These are phyloP conservation scores for Achroia grisella DNA, from an alignment of 1,140 invertebrate genomes.

Conservation along the genomic window DNA sequence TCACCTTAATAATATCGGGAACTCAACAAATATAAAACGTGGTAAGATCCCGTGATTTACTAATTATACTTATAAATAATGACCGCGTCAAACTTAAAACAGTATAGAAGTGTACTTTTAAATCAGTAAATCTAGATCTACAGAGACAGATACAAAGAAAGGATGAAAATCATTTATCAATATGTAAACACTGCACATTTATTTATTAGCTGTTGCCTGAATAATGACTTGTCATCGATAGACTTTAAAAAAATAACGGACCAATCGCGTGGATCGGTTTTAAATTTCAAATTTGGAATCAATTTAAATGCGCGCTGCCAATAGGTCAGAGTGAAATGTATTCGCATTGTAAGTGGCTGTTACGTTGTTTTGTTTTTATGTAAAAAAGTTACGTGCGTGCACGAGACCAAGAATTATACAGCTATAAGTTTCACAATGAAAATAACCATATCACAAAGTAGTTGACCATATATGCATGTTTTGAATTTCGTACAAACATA, in stretches of 20 bases:
- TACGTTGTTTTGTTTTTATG: conserved; percentile 9
- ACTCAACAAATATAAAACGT: too few relatives aligned
- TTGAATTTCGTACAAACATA: too few relatives aligned
- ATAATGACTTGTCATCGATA: conserved; percentile 20
- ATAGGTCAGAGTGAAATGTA: conserved; percentile 63
- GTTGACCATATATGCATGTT: too few relatives aligned
- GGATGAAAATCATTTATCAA: too few relatives aligned
- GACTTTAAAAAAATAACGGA: conserved; percentile 17
- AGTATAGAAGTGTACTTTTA: too few relatives aligned
- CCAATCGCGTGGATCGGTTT: conserved; percentile 35
- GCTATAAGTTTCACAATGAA: neutral
- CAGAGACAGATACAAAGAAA: neutral
- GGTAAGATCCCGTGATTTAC: too few relatives aligned
- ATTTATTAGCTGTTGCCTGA: neutral
- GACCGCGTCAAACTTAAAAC: too few relatives aligned
- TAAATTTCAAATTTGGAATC: conserved; percentile 54
- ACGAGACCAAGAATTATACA: neutral
- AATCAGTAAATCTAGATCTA: neutral
- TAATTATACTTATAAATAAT: too few relatives aligned
- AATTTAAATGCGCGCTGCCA: conserved; percentile 56
- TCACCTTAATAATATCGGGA: too few relatives aligned
- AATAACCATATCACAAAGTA: too few relatives aligned
- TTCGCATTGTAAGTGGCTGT: conserved; percentile 41
- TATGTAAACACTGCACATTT: neutral
- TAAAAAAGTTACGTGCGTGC: conserved; percentile 6